These are phyloP conservation scores for Gymnorhina tibicen DNA, from an alignment of 2,113 vertebrate genomes.

Conservation along the genomic window DNA sequence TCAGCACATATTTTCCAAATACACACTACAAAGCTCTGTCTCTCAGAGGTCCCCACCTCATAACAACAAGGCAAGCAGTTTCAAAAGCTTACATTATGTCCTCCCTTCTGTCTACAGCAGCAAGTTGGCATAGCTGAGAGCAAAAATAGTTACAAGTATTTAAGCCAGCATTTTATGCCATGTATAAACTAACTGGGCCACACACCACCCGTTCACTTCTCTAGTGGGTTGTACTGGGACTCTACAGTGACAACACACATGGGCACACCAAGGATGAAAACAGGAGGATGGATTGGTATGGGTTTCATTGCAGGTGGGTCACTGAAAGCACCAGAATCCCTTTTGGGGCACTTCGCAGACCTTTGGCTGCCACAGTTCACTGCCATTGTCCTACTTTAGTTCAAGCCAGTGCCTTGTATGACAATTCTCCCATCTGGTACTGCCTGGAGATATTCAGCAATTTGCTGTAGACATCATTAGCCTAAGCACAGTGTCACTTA, in stretches of 20 bases:
- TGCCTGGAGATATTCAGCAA: not conserved
- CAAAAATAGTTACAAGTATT: not conserved
- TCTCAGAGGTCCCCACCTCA: not conserved
- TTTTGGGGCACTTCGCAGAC: not conserved
- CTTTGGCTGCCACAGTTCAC: not conserved
- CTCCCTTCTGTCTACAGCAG: not conserved
- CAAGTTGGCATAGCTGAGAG: not conserved
- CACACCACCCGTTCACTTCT: not conserved
- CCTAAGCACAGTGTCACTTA: not conserved
- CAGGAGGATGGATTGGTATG: not conserved
- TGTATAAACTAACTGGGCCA: not conserved
- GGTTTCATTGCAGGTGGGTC: not conserved
- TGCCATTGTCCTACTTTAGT: not conserved
- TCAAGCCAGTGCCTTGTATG: not conserved
- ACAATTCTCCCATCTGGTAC: not conserved
- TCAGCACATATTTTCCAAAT: not conserved
- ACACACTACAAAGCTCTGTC: not conserved
- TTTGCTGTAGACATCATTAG: not conserved
- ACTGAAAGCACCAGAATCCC: not conserved
- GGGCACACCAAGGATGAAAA: not conserved
- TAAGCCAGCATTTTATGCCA: not conserved
- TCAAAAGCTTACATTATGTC: not conserved
- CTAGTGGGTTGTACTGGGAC: not conserved
- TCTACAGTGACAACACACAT: accelerated
- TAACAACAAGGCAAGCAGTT: not conserved